A percentile compares a stretch with the other conserved stretches of the same genome.
Conservation (phyloP, 2,888 invertebrate species). For the Andricus curvator region DNA sequence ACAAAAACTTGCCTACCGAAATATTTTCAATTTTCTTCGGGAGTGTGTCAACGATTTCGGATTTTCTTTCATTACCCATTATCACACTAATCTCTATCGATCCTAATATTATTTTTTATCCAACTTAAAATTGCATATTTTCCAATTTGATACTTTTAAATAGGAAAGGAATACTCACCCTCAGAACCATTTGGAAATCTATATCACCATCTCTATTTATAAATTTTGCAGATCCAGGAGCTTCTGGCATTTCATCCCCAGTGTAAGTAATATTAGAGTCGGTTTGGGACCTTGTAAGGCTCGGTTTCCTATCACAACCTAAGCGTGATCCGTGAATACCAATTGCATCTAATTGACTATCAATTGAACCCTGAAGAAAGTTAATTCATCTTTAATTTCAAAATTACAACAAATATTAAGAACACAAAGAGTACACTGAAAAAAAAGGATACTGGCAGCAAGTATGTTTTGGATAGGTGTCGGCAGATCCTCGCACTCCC, state of each 20-base stretch:
- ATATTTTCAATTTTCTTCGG: no score
- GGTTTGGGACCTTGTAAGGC: constrained; percentile 91
- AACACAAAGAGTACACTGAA: no score
- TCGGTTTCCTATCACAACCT: constrained; percentile 85
- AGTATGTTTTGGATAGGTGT: no score
- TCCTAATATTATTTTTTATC: no score
- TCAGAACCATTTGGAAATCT: constrained; percentile 92
- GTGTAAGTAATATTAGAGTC: constrained; percentile 95
- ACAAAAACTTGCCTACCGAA: no score
- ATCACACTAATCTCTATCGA: no score
- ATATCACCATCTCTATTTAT: constrained; percentile 97
- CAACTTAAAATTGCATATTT: no score
- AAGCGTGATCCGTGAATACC: constrained; percentile 79
- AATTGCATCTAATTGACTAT: constrained; percentile 89
- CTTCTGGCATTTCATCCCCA: constrained; percentile 92
- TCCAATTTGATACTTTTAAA: not conserved
- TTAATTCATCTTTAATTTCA: constrained; percentile 19
- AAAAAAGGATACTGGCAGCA: no score
- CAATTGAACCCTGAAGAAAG: constrained; percentile 86
- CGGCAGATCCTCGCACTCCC: no score
- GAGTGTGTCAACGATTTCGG: no score
- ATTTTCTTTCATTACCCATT: no score
- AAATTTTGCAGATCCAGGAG: constrained; percentile 92
- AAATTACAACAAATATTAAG: not conserved
- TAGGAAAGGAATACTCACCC: constrained; percentile 80